Conservation (phyloP, 2,888 invertebrate genomes). For the Drosophila sordidapex region DNA sequence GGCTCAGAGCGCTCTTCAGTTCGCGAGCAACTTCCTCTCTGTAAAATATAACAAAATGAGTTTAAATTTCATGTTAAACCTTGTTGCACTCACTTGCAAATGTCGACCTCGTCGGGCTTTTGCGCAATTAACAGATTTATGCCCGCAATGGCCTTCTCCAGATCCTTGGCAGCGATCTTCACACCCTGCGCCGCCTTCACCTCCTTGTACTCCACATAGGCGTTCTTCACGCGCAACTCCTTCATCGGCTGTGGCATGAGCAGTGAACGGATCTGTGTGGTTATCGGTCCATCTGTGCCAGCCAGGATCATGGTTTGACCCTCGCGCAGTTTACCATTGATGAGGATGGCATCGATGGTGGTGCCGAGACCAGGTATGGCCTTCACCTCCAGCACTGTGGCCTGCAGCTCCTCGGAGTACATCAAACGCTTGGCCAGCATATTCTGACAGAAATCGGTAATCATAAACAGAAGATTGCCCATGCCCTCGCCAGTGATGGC, state of each 20-base stretch:
- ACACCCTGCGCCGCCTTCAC: conserved; percentile 98
- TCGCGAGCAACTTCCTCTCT: conserved; percentile 95
- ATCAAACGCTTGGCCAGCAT: conserved; percentile 94
- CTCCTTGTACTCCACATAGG: conserved; percentile 97
- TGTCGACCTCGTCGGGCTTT: conserved; percentile 96
- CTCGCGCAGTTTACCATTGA: conserved; percentile 97
- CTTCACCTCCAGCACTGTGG: conserved; percentile 95
- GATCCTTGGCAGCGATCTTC: conserved; percentile 98
- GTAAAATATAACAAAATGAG: conserved; percentile 42
- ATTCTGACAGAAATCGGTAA: conserved; percentile 96
- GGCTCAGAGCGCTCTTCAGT: conserved; percentile 94
- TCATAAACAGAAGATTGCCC: conserved; percentile 97
- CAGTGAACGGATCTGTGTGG: conserved; percentile 97
- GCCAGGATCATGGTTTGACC: conserved; percentile 98
- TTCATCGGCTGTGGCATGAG: conserved; percentile 99
- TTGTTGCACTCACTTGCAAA: conserved; percentile 87
- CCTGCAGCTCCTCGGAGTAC: conserved; percentile 96
- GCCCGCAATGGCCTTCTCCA: conserved; percentile 99
- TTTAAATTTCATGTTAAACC: background rate
- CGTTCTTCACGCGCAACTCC: conserved; percentile 98
- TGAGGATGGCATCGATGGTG: conserved; percentile 98
- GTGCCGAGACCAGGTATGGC: conserved; percentile 98
- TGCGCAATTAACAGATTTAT: conserved; percentile 96
- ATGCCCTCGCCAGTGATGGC: conserved; percentile 99
- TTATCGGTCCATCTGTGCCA: conserved; percentile 99